Base-by-base conservation (phyloP, 2,797 vertebrate genomes). In the Holocentrus rufus region DNA sequence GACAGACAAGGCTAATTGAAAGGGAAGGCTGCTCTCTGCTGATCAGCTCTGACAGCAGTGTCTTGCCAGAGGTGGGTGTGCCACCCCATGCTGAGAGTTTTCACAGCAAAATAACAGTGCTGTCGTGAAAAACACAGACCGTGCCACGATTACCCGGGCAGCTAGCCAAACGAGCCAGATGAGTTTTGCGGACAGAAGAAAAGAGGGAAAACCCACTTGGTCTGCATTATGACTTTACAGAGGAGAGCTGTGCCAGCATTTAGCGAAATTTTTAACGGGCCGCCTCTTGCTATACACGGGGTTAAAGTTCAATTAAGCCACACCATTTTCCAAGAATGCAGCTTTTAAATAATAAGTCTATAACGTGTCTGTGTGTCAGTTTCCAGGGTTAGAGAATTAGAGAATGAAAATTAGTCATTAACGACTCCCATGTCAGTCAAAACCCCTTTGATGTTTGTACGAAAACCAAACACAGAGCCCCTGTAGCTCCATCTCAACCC, bases 1-100 rank as follows among this genome's bases (percentile, higher is more conserved):
- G 88, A 89, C 87, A 91, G 91, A 91, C 91, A 87, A 83, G 87
- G 87, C 90, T 95, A 94, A 94, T 94, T 93, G 93, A 94, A 95
- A 94, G 92, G 75, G 93, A 94, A 93, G 87, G 91, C 89, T 90
- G 88, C 89, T 91, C 87, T 87, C 84, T 79, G 82, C 90, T 93
- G 93, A 93, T 94, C 88, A 63, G 85, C 86, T 91, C 83, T 91
- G 92, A 93, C 91, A 93, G 89, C 88, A 88, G 87, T 89, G 85
- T 86, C 90, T 92, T 89, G 90, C 92, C 89, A 91, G 93, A 91
- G 91, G 90, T 92, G 88, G 92, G 89, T 89, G 88, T 92, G 91
- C 90, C 88, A 85, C 88, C 92, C 91, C 91, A 88, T 86, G 89
- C 92, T 88, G 92, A 76, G 91, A 93, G 88, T 92, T 92, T 93